A percentile compares a stretch with the other conserved stretches of the same genome.
phyloP scores from a whole-genome alignment of 2,888 invertebrate genomes.

The Cataglyphis albicans region DNA sequence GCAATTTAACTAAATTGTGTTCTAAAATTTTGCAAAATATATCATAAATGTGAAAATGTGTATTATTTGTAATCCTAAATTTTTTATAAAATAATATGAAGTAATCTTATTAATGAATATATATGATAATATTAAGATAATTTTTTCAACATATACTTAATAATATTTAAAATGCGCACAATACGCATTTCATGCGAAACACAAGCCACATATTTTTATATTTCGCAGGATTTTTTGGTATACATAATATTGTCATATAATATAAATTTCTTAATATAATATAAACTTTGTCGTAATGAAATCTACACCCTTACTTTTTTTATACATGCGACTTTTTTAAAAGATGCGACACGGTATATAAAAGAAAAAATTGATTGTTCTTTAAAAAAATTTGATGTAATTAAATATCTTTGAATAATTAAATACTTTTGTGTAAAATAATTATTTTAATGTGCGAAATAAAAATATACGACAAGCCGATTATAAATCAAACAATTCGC shows the following conservation, averaged over 20 bases:
- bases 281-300: conserved; percentile 26
- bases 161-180: conserved; percentile 20
- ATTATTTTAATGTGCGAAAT: neutral
- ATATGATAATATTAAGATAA: neutral
- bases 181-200: neutral
- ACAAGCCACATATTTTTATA: conserved; percentile 6
- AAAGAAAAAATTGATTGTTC: neutral
- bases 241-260: conserved; percentile 31
- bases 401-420: neutral
- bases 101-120: neutral
- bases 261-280: neutral
- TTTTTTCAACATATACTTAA: conserved; percentile 9
- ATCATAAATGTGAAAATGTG: neutral
- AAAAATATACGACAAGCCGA: neutral
- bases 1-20: neutral
- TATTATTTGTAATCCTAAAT: neutral
- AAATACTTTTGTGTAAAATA: neutral
- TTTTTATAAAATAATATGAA: neutral
- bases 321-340: neutral
- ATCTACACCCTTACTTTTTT: neutral
- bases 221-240: conserved; percentile 12
- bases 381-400: neutral
- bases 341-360: neutral
- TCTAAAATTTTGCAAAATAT: conserved; percentile 12
- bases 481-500: neutral